Evolutionary conservation across 2,888 invertebrate species (phyloP).

Genomic region (Amblyteles armatorius): DNA sequence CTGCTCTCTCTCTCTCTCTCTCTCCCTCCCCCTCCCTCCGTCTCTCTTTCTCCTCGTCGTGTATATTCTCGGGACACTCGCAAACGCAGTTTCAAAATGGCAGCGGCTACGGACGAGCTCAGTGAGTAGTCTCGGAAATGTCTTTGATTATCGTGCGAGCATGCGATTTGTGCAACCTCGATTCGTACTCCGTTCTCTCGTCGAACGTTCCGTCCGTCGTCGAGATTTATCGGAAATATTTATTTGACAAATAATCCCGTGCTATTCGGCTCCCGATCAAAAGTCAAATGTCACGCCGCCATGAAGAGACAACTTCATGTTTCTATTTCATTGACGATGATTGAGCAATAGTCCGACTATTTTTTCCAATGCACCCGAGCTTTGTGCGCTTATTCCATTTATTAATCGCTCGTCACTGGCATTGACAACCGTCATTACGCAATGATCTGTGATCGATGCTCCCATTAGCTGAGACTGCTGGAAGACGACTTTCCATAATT

Average conservation of each 20-base stretch:
- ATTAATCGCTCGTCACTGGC: not conserved
- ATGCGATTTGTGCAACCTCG: not conserved
- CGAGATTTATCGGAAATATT: not conserved
- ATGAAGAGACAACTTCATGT: constrained; percentile 72
- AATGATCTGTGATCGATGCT: not conserved
- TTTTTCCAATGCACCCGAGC: constrained; percentile 2
- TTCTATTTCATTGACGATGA: constrained; percentile 48
- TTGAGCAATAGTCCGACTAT: constrained; percentile 11
- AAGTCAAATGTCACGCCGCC: constrained; percentile 79
- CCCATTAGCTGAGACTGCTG: not conserved
- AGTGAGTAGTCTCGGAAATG: constrained; percentile 77
- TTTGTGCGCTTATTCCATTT: not conserved
- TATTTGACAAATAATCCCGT: constrained; percentile 42
- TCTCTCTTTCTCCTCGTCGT: not conserved
- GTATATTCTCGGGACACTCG: not conserved
- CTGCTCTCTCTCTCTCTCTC: not conserved
- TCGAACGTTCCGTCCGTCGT: not conserved
- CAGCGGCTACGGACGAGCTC: constrained; percentile 82
- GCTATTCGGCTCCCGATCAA: constrained; percentile 59
- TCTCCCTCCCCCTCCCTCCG: not conserved
- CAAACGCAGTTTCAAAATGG: constrained; percentile 80
- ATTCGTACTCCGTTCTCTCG: not conserved
- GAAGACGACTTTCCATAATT: not conserved
- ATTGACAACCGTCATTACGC: not conserved
- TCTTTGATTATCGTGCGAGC: constrained; percentile 44